Base-by-base conservation (phyloP, 64 coral and sea anemone species). In the Dendrophyllia cribrosa region DNA sequence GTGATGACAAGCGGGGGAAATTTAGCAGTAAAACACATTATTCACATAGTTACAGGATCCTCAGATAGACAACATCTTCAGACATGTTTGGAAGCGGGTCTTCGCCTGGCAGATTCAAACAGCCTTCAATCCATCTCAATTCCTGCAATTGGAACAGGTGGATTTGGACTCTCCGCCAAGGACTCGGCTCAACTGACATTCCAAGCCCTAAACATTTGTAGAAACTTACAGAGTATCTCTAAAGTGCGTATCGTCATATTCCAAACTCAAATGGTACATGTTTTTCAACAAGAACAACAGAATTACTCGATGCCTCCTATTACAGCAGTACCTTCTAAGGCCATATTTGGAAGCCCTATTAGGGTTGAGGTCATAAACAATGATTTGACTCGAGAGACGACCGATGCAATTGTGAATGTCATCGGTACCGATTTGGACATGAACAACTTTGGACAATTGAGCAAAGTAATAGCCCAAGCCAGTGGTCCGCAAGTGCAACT, bases 141-240 rank as follows among this genome's bases (percentile, higher is more conserved):
- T 43, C 87, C 87, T 24, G 87, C 87, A 15, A 44, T 75, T 49
- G 87, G 87, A 11, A 89, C 87, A 7, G 87, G 87, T 50, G 51
- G 17, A 8, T 89, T 14, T 8, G 22, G 25, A 59, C 9, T 89
- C 5, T 76, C 71, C 43, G 58, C 9, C 23, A 52, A 1, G 19
- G 87, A 89, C 52, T 76, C 71, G 10, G 87, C 73, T 21, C 12
- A 76, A 11, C 1, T 53, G 9, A 77, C 44, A 0, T 89, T 89
- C n/a, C 14, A 77, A 12, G 87, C 87, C 55, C 5, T 87, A 51
- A 43, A 74, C 12, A 60, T 87, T 5, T 52, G 67, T n/a, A 43
- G 15, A 11, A 46, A 51, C 15, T 43, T 87, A 8, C 16, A 53
- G 20, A 58, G 47, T 13, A 2, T 87, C 6, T 15, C 26, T 14